These are phyloP conservation scores for Equus quagga DNA, from an alignment of 2,113 vertebrate genomes.

Conservation along the genomic window DNA sequence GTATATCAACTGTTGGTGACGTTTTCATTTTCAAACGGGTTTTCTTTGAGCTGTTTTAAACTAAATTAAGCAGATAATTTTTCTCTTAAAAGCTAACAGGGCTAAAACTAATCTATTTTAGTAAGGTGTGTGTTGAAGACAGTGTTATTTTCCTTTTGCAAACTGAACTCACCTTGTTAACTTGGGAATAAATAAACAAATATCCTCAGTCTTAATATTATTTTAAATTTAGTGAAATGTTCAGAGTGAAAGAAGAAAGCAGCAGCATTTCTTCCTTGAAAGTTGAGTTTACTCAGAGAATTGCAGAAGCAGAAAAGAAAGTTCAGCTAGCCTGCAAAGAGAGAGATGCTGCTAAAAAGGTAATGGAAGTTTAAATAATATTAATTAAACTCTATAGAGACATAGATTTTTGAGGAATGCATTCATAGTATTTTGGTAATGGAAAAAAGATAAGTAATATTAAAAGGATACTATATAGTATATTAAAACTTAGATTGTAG, in stretches of 20 bases:
- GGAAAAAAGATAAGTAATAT: background rate
- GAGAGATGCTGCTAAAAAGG: slow-evolving; percentile 97
- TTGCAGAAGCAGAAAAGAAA: slow-evolving; percentile 97
- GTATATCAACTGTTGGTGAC: slow-evolving; percentile 13
- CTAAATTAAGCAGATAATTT: slow-evolving; percentile 54
- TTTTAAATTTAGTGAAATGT: slow-evolving; percentile 93
- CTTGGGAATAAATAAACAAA: slow-evolving; percentile 59
- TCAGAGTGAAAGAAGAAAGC: slow-evolving; percentile 95
- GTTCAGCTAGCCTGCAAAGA: slow-evolving; percentile 98
- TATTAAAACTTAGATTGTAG: slow-evolving; percentile 11
- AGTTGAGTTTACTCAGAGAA: slow-evolving; percentile 98
- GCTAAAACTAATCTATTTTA: background rate
- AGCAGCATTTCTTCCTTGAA: slow-evolving; percentile 94
- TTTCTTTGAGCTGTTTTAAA: slow-evolving; percentile 47
- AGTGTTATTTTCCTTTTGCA: slow-evolving; percentile 45
- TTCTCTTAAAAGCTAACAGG: slow-evolving; percentile 11
- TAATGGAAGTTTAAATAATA: slow-evolving; percentile 79
- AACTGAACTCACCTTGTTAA: background rate
- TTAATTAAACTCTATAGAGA: background rate
- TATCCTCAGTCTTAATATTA: slow-evolving; percentile 52
- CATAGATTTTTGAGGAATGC: background rate
- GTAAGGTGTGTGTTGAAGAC: background rate
- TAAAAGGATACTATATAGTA: background rate
- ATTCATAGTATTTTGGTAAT: background rate
- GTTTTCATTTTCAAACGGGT: slow-evolving; percentile 34